Percentiles rank a stretch among this genome's conserved stretches.
Evolutionary conservation across 2,888 invertebrate genomes (phyloP).

Genomic region (Eurytoma adleriae): DNA sequence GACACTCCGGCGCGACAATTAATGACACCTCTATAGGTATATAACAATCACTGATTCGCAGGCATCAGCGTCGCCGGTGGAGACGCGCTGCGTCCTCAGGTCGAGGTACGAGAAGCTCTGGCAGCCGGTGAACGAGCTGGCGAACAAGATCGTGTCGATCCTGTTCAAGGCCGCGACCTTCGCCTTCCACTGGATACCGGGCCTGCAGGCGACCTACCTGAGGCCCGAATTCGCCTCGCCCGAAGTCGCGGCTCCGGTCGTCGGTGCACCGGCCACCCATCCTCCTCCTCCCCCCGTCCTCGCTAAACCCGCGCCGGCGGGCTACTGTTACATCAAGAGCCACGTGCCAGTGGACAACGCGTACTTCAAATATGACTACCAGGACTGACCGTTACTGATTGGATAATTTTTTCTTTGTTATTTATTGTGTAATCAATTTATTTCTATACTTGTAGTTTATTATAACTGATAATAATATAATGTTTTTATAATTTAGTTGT

Average conservation of each 20-base stretch:
- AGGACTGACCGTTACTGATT: no score
- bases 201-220: not conserved
- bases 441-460: no score
- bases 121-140: conserved; percentile 53
- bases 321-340: not conserved
- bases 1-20: no score
- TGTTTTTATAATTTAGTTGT: no score
- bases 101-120: not conserved
- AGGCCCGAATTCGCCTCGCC: not conserved
- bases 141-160: conserved; percentile 56
- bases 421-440: no score
- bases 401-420: no score
- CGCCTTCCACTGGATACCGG: conserved; percentile 57
- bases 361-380: no score
- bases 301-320: not conserved
- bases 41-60: not conserved
- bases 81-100: conserved; percentile 6
- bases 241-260: not conserved
- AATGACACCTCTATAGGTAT: no score
- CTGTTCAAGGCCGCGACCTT: conserved; percentile 57
- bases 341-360: not conserved
- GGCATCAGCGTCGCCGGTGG: conserved; percentile 20
- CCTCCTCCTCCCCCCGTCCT: no score
- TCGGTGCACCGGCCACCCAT: not conserved
- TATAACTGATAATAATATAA: no score